A percentile compares a stretch with the other conserved stretches of the same genome.
Evolutionary conservation across 2,888 invertebrate genomes (phyloP).

Genomic region (Hipparchia sbordonii): DNA sequence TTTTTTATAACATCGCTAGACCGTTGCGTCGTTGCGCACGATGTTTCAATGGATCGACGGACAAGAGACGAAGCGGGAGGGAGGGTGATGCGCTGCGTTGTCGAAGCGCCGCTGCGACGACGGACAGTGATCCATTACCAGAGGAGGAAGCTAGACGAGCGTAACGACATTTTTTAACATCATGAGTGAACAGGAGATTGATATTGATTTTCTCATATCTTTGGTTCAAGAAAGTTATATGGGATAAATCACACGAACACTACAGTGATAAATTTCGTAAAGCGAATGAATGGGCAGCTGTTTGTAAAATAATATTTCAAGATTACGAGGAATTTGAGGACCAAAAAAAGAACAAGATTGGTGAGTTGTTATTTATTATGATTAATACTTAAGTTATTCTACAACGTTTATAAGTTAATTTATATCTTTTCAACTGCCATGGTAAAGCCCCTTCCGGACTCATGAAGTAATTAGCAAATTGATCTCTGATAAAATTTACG

Average conservation of each 20-base stretch:
- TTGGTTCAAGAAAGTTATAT: too few relatives aligned
- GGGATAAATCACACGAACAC: too few relatives aligned
- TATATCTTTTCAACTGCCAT: conserved; percentile 31
- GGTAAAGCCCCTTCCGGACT: conserved; percentile 40
- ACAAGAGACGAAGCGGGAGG: conserved; percentile 26
- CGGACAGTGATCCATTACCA: conserved; percentile 2
- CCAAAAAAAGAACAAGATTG: not conserved
- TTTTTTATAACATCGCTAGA: conserved; percentile 31
- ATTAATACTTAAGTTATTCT: not conserved
- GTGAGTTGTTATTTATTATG: not conserved
- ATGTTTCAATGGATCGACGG: conserved; percentile 28
- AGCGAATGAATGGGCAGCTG: too few relatives aligned
- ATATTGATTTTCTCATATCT: too few relatives aligned
- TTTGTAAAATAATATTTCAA: too few relatives aligned
- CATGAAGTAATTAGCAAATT: conserved; percentile 45
- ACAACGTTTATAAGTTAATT: not conserved
- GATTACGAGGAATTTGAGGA: not conserved
- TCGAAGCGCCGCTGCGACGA: conserved; percentile 32
- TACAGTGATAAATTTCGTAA: too few relatives aligned
- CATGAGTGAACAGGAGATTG: too few relatives aligned
- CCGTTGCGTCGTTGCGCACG: conserved; percentile 31
- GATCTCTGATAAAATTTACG: conserved; percentile 43
- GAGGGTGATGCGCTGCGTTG: conserved; percentile 34
- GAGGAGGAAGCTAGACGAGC: conserved; percentile 22
- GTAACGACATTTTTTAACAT: not conserved